phyloP scores from a whole-genome alignment of 2,113 vertebrate species.

The Pelecanoides urinatrix region DNA sequence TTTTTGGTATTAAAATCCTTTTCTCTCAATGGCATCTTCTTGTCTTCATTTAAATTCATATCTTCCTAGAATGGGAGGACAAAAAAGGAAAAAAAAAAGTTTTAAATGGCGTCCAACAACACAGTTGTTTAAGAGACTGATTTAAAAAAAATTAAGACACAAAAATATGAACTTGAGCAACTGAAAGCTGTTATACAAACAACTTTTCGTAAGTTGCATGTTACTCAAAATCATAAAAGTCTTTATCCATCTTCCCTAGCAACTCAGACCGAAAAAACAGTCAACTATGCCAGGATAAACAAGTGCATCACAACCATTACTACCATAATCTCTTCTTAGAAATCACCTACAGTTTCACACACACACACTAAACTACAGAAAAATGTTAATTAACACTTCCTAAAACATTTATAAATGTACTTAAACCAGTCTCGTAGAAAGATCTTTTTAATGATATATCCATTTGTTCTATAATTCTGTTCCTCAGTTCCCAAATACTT shows the following conservation, averaged over 20 bases:
- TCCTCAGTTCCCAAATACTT: neutral
- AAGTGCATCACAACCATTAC: neutral
- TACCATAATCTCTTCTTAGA: neutral
- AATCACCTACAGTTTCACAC: neutral
- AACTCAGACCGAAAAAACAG: neutral
- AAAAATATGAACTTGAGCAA: neutral
- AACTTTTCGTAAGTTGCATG: neutral
- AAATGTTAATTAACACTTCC: neutral
- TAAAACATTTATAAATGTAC: neutral
- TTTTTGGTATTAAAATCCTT: constrained; percentile 93
- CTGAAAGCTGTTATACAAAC: neutral
- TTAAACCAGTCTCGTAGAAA: neutral
- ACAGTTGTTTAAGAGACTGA: neutral
- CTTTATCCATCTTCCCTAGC: neutral
- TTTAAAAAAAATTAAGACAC: neutral
- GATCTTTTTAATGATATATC: neutral
- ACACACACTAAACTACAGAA: neutral
- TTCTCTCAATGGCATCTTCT: constrained; percentile 91
- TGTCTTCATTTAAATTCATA: constrained; percentile 99
- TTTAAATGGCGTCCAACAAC: neutral
- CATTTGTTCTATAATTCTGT: neutral
- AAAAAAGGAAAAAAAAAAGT: neutral
- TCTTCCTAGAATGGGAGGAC: constrained; percentile 83
- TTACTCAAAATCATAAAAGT: neutral
- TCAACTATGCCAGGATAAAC: neutral